Evolutionary conservation across 2,113 vertebrate genomes (phyloP), one percentile per base, ranked within the genome.

Genomic region (Haliaeetus leucogaster): DNA sequence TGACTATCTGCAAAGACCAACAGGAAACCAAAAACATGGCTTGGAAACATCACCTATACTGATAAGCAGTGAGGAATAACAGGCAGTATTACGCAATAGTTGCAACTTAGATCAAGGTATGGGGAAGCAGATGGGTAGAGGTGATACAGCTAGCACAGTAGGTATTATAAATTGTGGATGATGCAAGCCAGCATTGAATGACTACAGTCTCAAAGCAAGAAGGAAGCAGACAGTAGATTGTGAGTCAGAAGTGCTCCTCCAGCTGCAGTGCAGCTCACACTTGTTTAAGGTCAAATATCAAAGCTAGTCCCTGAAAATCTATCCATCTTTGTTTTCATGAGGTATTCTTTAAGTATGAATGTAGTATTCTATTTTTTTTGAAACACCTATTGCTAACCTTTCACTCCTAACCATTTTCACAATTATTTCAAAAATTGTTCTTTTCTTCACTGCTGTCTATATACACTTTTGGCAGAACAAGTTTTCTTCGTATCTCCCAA

Each of bases 211-310:
- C 42, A 53, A 56, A 92, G 50, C 55, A 89, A 95, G 77, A 84
- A 87, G 72, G 63, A 94, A 96, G 50, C 71, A 94, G 78, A 87
- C 59, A 87, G 82, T 36, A 87, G 50, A 73, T 38, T 76, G 67
- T 68, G 63, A 94, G 27, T 91, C 62, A 83, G 63, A 95, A 94
- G 71, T 78, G 13, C 18, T 96, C 18, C 50, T 94, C 30, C 82
- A 88, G 74, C 86, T 96, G 91, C 55, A 48, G 45, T 40, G 50
- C 84, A 93, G 92, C 65, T 96, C 84, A 82, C 70, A 45, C 74
- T 94, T 95, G 45, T 78, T 85, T 90, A 65, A 92, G 66, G 93
- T 92, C 93, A 92, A 82, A 89, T 86, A 89, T 95, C 77, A 94
- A 92, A 88, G 72, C 58, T 34, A 71, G 76, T 88, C 16, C 22